Conservation (phyloP, 2,888 invertebrate genomes). For the Meliscaeva auricollis region DNA sequence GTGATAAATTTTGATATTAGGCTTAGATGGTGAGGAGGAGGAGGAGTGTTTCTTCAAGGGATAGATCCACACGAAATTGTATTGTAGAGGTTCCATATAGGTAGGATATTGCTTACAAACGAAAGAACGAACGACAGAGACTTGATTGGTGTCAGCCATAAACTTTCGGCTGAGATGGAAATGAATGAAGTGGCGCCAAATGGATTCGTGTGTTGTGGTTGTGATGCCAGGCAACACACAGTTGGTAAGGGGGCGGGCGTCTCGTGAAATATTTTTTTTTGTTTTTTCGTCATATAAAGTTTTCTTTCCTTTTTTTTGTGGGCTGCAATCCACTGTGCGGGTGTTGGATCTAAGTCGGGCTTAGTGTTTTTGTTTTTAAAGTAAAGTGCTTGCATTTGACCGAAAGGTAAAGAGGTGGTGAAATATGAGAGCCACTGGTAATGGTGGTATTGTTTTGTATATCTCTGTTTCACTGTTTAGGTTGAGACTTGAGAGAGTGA, state of each 20-base stretch:
- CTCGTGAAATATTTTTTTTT: slow-evolving; percentile 71
- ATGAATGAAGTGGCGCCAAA: slow-evolving; percentile 77
- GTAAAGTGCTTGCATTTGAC: slow-evolving; percentile 59
- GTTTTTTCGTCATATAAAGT: slow-evolving; percentile 80
- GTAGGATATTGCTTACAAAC: not conserved
- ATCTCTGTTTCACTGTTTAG: slow-evolving; percentile 15
- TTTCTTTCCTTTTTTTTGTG: not conserved
- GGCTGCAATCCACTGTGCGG: slow-evolving; percentile 63
- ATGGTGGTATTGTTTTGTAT: slow-evolving; percentile 30
- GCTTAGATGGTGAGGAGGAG: slow-evolving; percentile 59
- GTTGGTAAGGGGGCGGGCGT: slow-evolving; percentile 69
- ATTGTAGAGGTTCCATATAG: not conserved
- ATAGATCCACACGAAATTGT: not conserved
- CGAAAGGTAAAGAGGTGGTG: slow-evolving; percentile 60
- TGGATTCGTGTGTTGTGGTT: slow-evolving; percentile 63
- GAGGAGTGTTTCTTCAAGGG: slow-evolving; percentile 38
- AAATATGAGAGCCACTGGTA: slow-evolving; percentile 68
- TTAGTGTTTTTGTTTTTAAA: slow-evolving; percentile 5
- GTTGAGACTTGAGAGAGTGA: slow-evolving; percentile 18
- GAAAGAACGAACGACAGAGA: slow-evolving; percentile 74
- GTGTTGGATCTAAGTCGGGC: slow-evolving; percentile 47
- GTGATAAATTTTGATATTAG: slow-evolving; percentile 76
- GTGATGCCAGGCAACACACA: not conserved
- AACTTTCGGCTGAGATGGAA: slow-evolving; percentile 76
- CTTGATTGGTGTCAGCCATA: slow-evolving; percentile 80